Percentiles rank a stretch among this genome's conserved stretches.
Conservation (phyloP, 2,888 invertebrate genomes). For the Abrostola triplasia region DNA sequence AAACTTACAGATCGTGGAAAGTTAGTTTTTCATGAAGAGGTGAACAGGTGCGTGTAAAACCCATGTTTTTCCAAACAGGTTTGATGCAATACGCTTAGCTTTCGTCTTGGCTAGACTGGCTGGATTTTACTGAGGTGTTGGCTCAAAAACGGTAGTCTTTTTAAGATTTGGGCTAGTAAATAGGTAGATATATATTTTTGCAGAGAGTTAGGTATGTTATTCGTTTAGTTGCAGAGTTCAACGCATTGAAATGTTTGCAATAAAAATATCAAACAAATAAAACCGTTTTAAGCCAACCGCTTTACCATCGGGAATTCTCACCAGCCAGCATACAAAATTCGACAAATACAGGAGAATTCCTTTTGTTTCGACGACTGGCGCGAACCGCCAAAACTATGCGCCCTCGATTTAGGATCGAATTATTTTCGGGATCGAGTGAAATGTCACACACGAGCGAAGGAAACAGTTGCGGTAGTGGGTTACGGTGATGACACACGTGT, state of each 20-base stretch:
- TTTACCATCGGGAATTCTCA: constrained; percentile 18
- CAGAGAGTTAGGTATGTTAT: too few species aligned
- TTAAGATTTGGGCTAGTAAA: too few species aligned
- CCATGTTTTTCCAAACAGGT: too few species aligned
- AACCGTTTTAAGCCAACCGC: constrained; percentile 11
- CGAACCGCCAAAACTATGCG: constrained; percentile 33
- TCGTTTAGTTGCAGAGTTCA: too few species aligned
- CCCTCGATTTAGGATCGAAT: constrained; percentile 50
- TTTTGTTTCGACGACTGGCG: constrained; percentile 25
- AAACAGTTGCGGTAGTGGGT: constrained; percentile 31
- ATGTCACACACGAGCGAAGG: constrained; percentile 45
- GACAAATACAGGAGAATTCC: constrained; percentile 25
- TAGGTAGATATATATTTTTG: too few species aligned
- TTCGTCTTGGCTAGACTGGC: too few species aligned
- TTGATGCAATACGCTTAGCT: too few species aligned
- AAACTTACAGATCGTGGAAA: too few species aligned
- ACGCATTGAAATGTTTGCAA: neutral
- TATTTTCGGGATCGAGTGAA: constrained; percentile 56
- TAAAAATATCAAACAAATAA: constrained; percentile 5
- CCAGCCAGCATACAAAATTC: constrained; percentile 22
- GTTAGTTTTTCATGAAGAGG: too few species aligned
- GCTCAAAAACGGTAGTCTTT: too few species aligned
- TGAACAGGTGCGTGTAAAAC: too few species aligned
- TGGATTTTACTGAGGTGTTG: too few species aligned
- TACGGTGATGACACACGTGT: constrained; percentile 14